Evolutionary conservation across 2,888 invertebrate genomes (phyloP).

Genomic region (Thysanoteuthis rhombus): DNA sequence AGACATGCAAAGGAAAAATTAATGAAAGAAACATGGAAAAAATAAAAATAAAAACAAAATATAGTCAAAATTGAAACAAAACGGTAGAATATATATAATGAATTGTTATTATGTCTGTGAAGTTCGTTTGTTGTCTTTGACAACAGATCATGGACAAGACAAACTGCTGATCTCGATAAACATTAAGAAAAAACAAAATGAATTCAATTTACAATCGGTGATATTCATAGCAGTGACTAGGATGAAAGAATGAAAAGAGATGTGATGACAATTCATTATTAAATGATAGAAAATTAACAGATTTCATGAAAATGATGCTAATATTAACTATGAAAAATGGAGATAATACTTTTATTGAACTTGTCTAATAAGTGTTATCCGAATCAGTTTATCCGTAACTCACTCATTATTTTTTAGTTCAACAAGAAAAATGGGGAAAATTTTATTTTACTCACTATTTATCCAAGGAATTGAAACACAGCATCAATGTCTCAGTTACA

Average conservation of each 20-base stretch:
- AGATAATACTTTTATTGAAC: too few relatives aligned
- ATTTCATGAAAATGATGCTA: background rate
- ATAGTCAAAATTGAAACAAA: background rate
- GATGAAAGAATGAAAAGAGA: background rate
- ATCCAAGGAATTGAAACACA: too few relatives aligned
- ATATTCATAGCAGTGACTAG: background rate
- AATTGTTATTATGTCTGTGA: background rate
- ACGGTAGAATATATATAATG: background rate
- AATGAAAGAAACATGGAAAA: background rate
- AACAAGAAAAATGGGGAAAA: too few relatives aligned
- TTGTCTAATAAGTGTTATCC: too few relatives aligned
- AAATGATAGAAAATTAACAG: background rate
- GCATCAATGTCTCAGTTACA: too few relatives aligned
- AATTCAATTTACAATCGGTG: background rate
- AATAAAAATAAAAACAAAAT: background rate
- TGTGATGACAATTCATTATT: background rate
- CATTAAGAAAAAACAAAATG: background rate
- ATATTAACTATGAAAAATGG: too few relatives aligned
- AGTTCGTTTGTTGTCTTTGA: background rate
- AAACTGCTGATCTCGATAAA: background rate
- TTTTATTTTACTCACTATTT: too few relatives aligned
- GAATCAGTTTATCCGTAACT: too few relatives aligned
- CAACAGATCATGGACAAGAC: too few relatives aligned
- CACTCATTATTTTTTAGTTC: too few relatives aligned
- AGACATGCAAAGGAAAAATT: background rate